Base-by-base conservation (phyloP, 2,113 vertebrate genomes). In the Illadopsis cleaveri region DNA sequence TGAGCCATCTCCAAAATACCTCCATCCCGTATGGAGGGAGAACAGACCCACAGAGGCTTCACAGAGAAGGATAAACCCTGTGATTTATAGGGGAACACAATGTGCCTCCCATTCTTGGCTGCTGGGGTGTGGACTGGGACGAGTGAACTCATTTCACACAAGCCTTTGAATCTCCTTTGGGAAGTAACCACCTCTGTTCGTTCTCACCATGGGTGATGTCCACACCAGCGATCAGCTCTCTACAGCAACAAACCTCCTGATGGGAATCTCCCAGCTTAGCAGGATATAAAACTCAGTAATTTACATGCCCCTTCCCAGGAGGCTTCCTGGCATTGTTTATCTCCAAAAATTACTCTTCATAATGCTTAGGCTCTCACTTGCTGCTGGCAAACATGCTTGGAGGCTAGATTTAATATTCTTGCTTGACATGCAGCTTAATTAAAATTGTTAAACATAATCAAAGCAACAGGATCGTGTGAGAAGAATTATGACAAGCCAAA, bases 391-490 rank as follows among this genome's bases (percentile, higher is more conserved):
- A 92, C 73, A 92, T 83, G 82, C 90, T 95, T 76, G 82, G 92
- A 95, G 90, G 94, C 93, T 96, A 94, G 87, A 91, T 71, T 92
- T 96, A 96, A 96, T 96, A 93, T 94, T 93, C 94, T 76, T 79
- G 61, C 93, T 90, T 96, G 85, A 93, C 93, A 40, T 86, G 75
- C 76, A 86, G 35, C 88, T 96, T 97, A 97, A 96, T 97, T 95
- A 94, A 96, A 96, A 68, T 93, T 84, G 79, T 81, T 92, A 82
- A 94, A 45, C 75, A 73, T 58, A 93, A 89, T 94, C 90, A 93
- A 95, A 96, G 92, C 90, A 95, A 85, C 56, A 91, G 82, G 70
- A 93, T 89, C 0, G 48, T 93, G 85, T 92, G 92, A 96, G 94
- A 95, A 93, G 85, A 91, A 90, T 91, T 86, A 93, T 40, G 68